phyloP scores from a whole-genome alignment of 2,113 vertebrate genomes.

The Merops nubicus region DNA sequence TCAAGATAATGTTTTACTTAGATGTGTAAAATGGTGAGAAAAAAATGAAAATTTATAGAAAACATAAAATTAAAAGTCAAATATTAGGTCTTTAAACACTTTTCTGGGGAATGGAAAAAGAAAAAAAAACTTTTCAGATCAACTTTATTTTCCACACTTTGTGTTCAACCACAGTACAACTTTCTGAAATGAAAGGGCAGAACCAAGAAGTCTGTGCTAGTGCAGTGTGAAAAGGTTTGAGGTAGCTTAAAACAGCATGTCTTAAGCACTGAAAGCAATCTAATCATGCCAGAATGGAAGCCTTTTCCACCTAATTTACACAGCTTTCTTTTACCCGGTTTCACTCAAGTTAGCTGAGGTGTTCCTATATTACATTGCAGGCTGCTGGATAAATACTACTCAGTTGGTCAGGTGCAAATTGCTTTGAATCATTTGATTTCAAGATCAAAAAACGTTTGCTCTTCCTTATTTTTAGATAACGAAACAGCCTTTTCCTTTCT shows the following conservation, averaged over 20 bases:
- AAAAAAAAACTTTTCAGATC: not conserved
- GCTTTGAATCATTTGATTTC: not conserved
- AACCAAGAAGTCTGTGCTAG: not conserved
- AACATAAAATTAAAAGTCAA: not conserved
- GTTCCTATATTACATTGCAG: not conserved
- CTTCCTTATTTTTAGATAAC: not conserved
- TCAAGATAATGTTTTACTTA: not conserved
- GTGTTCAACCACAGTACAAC: not conserved
- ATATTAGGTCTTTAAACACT: not conserved
- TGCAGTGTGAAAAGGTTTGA: not conserved
- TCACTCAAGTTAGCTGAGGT: not conserved
- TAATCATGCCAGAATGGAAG: not conserved
- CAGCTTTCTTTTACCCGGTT: not conserved
- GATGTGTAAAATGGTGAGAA: not conserved
- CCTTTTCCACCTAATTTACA: not conserved
- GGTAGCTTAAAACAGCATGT: not conserved
- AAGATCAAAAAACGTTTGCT: slow-evolving; percentile 17
- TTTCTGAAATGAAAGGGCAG: not conserved
- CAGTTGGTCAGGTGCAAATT: slow-evolving; percentile 3
- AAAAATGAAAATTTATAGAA: not conserved
- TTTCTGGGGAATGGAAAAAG: not conserved
- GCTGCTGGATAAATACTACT: not conserved
- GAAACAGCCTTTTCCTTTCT: not conserved
- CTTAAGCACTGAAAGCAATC: not conserved
- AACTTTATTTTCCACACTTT: not conserved